Base-by-base conservation (phyloP, 1,140 invertebrate species). In the Trichonephila clavata region DNA sequence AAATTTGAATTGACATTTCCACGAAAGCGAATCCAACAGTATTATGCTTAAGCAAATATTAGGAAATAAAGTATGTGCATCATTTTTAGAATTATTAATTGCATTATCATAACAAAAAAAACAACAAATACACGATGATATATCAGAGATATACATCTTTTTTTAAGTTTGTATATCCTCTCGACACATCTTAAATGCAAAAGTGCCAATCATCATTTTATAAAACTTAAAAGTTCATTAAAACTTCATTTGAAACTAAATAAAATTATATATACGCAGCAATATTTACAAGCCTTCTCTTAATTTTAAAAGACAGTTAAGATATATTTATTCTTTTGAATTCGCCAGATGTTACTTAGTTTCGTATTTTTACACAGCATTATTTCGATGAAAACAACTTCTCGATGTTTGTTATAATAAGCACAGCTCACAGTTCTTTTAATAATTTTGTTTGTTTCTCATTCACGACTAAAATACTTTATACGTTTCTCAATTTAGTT, bases 401-500 rank as follows among this genome's bases (percentile, higher is more conserved):
- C 50, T 50, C 71, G 16, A 2, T 1, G 68, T 24, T 13, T 18
- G 68, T 68, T 68, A 18, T 18, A 77, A 77, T 39, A 32, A 77
- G 14, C 24, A 20, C 18, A 32, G 71, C 71, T 16, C 71, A 27
- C 3, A 77, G 18, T 39, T 32, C 71, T 77, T 77, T 16, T 39
- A 77, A 77, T 32, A 77, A 39, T 77, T 77, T 39, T 77, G 27
- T 18, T 77, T 32, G 27, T 77, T 77, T 13, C 24, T 71, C 24
- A 27, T 27, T 24, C 14, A 24, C 24, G 5, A 27, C 16, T 16
- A 71, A 65, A 89, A 71, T 89, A 77, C 71, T 90, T 80, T 61
- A 77, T 77, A 39, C 43, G 71, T 61, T 90, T 39, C 50, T 81
- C 71, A 60, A 90, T 90, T 90, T 81, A 39, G 57, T 60, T 21